These are phyloP conservation scores for Ceratina calcarata DNA, from an alignment of 1,140 invertebrate species.

Conservation along the genomic window DNA sequence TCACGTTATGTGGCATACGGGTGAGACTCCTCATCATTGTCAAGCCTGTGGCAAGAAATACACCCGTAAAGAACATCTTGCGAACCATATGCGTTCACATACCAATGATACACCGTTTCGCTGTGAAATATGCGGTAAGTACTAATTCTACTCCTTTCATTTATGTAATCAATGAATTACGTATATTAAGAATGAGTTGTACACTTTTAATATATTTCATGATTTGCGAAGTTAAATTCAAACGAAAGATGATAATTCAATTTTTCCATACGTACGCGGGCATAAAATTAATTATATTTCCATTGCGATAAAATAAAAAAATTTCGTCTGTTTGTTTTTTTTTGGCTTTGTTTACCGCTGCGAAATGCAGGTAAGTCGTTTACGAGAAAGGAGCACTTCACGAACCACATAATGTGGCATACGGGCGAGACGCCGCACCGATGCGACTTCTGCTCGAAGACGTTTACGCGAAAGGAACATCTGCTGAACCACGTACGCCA, in stretches of 20 bases:
- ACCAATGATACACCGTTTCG: conserved; percentile 91
- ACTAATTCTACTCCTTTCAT: background rate
- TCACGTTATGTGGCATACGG: conserved; percentile 85
- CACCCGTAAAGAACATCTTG: conserved; percentile 88
- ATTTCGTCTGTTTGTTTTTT: conserved; percentile 25
- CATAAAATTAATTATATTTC: too few relatives aligned
- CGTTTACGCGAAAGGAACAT: conserved; percentile 91
- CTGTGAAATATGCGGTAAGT: conserved; percentile 89
- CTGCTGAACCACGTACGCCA: conserved; percentile 91
- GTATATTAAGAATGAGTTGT: background rate
- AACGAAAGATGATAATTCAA: too few relatives aligned
- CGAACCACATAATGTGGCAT: conserved; percentile 93
- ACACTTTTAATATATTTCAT: background rate
- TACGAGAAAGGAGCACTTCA: conserved; percentile 91
- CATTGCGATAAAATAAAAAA: conserved; percentile 52
- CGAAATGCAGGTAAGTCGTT: conserved; percentile 85
- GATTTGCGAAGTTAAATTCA: too few relatives aligned
- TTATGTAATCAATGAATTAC: background rate
- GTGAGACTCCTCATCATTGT: conserved; percentile 88
- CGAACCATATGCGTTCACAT: conserved; percentile 89
- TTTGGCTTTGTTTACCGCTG: conserved; percentile 58
- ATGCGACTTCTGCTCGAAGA: conserved; percentile 91
- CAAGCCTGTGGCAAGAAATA: conserved; percentile 89
- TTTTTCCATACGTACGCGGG: too few relatives aligned
- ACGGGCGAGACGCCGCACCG: conserved; percentile 93